Evolutionary conservation across 2,888 invertebrate species (phyloP), one percentile per base, ranked within the genome.

Genomic region (Amphipoea oculea): DNA sequence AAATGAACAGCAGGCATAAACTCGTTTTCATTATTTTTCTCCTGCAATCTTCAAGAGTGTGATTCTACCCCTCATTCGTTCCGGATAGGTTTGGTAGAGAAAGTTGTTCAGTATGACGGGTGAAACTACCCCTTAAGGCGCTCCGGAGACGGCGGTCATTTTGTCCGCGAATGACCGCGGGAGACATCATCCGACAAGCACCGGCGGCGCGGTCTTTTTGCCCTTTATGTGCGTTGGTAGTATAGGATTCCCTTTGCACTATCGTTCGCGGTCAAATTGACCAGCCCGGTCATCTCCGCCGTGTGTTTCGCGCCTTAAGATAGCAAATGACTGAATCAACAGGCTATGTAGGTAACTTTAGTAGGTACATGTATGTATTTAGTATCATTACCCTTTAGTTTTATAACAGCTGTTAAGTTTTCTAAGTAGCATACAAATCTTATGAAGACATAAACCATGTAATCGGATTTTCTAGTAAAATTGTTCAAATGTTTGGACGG

Each of bases 391-490:
- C 23, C 23, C 29, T 63, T 62, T 68, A 54, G 40, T 76, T 85
- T 82, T 81, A 85, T 66, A 66, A 23, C 76, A 48, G 76, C 40
- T 57, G 40, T 81, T 36, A 73, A 63, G 20, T 23, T 51, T 51
- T 73, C 36, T 20, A 48, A 78, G 51, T 51, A 68, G 4, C 36
- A 54, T 40, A 74, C 65, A 81, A 76, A 77, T 75, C 51, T 78
- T 79, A 82, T 83, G 71, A 70, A 84, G 71, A 79, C 54, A 74
- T 81, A 81, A 68, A 80, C 77, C 73, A 60, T 77, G 74, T 84
- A 83, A 85, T 83, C 85, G 65, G 83, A 85, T 88, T 85, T 82
- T 66, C 66, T n/a, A 69, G 63, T 75, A 40, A 81, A 75, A 80
- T 48, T 76, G 69, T 78, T 83, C 72, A 89, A 81, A 85, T 78